phyloP scores from a whole-genome alignment of 2,113 vertebrate species.

The Gavialis gangeticus region DNA sequence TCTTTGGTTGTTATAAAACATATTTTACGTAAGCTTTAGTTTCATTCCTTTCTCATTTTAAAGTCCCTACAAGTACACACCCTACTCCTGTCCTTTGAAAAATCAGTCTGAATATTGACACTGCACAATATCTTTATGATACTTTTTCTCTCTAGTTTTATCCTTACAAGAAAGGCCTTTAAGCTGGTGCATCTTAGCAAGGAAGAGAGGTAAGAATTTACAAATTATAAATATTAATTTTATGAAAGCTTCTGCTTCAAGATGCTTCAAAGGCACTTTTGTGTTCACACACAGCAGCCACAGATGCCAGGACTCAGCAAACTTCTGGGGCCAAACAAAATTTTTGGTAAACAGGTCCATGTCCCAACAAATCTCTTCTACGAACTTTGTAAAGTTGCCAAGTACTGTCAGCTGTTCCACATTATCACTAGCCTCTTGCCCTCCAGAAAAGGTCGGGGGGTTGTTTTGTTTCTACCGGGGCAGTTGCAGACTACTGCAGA shows the following conservation, averaged over 20 bases:
- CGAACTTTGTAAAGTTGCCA: not conserved
- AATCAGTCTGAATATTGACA: not conserved
- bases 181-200: conserved; percentile 83
- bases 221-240: not conserved
- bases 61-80: not conserved
- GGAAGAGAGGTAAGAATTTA: conserved; percentile 88
- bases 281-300: not conserved
- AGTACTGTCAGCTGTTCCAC: not conserved
- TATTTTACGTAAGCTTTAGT: not conserved
- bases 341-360: not conserved
- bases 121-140: not conserved
- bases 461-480: not conserved
- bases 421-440: not conserved
- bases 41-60: not conserved
- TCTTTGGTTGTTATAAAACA: not conserved
- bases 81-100: not conserved
- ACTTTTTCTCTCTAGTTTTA: conserved; percentile 85
- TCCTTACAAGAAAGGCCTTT: conserved; percentile 89
- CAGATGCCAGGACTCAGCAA: not conserved
- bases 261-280: not conserved
- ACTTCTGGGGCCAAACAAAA: not conserved
- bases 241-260: not conserved
- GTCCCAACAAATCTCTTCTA: not conserved
- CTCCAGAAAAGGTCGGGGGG: rapidly evolving
- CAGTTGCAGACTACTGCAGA: not conserved